Base-by-base conservation (phyloP, 2,888 invertebrate species). In the Cephus pygmeus region DNA sequence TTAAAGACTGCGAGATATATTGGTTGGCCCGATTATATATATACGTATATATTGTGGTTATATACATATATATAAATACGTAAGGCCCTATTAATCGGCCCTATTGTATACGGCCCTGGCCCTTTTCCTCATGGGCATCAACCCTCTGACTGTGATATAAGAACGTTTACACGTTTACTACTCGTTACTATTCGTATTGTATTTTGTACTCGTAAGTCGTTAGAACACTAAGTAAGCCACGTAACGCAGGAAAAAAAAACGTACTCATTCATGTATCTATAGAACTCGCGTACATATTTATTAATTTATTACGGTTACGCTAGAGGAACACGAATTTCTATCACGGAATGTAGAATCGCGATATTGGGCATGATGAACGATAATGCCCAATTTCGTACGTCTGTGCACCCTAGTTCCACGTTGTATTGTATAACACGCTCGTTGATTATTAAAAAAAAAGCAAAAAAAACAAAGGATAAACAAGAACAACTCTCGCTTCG, bases 121-220 rank as follows among this genome's bases (percentile, higher is more conserved):
- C 73, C 68, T 69, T 30, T 11, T 69, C 75, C 56, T 77, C 80
- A 75, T 69, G 82, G 81, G 82, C 80, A 83, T 83, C 80, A 80
- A 56, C 56, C 56, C 79, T 83, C 79, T 81, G 84, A 85, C 85
- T 85, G 85, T 85, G 85, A 85, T 85, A 85, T 83, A 84, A 85
- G 83, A 79, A 85, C 85, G 83, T 85, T 81, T 82, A 83, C 83
- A 83, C 80, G 75, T 84, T 71, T 33, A 31, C 34, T 33, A 33
- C 71, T 71, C 71, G 71, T 71, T 71, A 71, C 71, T 71, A 71
- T 34, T 71, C 71, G 56, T 56, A 56, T 56, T 71, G 71, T 71
- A 34, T 71, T 71, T 71, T 34, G 71, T 71, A 71, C 34, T 71
- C 71, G 71, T 71, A 71, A 71, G 71, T 33, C 71, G 71, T 71